A percentile compares a stretch with the other conserved stretches of the same genome.
Evolutionary conservation across 2,113 vertebrate species (phyloP).

Genomic region (Leptodactylus fuscus): DNA sequence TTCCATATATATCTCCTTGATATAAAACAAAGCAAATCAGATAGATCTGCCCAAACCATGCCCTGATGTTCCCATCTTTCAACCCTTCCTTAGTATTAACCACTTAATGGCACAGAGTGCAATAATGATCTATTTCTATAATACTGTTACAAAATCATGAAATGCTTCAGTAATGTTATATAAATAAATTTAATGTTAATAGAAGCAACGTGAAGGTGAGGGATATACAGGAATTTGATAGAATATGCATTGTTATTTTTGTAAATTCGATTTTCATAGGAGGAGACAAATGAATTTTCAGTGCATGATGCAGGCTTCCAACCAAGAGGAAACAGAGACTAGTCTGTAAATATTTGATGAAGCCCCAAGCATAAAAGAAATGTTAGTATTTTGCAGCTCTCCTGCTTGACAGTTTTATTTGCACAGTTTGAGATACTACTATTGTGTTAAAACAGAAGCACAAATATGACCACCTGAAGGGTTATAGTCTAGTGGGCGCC

Average conservation of each 20-base stretch:
- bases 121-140: neutral
- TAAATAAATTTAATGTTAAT: neutral
- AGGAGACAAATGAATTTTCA: slow-evolving; percentile 37
- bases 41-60: neutral
- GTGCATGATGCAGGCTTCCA: slow-evolving; percentile 28
- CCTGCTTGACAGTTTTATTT: slow-evolving; percentile 24
- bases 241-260: slow-evolving; percentile 5
- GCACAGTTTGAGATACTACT: slow-evolving; percentile 9
- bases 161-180: neutral
- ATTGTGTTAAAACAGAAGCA: slow-evolving; percentile 9
- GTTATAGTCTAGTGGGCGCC: neutral
- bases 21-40: neutral
- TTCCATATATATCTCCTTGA: neutral
- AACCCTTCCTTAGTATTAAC: too few relatives aligned
- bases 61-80: neutral
- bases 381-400: slow-evolving; percentile 49
- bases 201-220: neutral
- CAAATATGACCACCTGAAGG: neutral
- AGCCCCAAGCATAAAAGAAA: slow-evolving; percentile 45
- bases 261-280: slow-evolving; percentile 6
- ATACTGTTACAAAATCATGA: neutral
- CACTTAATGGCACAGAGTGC: neutral
- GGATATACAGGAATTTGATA: neutral
- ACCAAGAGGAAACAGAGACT: slow-evolving; percentile 36
- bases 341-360: slow-evolving; percentile 52